These are phyloP conservation scores for Hystrix cristata DNA, from an alignment of 2,113 vertebrate genomes.

Conservation along the genomic window DNA sequence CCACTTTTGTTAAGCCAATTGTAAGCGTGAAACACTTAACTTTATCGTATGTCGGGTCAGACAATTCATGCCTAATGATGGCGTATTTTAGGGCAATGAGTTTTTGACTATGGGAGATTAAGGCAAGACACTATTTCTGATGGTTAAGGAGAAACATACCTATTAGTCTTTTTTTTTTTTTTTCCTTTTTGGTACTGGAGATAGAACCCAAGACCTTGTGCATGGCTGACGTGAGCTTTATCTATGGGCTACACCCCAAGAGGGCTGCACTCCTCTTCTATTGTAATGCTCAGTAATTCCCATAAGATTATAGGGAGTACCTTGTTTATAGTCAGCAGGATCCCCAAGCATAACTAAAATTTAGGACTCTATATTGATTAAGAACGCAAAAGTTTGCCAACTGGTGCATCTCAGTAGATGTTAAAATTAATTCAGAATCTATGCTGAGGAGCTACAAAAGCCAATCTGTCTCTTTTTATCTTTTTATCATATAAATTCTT, in stretches of 20 bases:
- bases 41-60: background rate
- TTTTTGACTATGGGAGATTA: background rate
- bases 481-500: constrained; percentile 6
- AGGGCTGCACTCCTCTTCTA: background rate
- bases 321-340: background rate
- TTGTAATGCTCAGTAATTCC: constrained; percentile 7
- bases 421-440: constrained; percentile 5
- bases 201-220: background rate
- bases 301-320: background rate
- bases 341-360: background rate
- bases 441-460: background rate
- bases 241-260: background rate
- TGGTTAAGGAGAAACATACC: background rate
- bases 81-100: background rate
- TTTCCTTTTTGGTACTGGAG: no score
- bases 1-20: background rate
- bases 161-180: background rate
- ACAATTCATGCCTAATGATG: background rate
- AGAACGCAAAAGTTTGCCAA: background rate
- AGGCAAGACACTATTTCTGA: constrained; percentile 11
- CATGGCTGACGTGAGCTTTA: background rate
- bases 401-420: background rate
- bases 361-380: background rate
- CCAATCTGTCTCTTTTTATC: background rate
- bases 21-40: background rate